A percentile compares a stretch with the other conserved stretches of the same genome.
Conservation (phyloP, 1,140 invertebrate species). For the Drosophila trapezifrons region DNA sequence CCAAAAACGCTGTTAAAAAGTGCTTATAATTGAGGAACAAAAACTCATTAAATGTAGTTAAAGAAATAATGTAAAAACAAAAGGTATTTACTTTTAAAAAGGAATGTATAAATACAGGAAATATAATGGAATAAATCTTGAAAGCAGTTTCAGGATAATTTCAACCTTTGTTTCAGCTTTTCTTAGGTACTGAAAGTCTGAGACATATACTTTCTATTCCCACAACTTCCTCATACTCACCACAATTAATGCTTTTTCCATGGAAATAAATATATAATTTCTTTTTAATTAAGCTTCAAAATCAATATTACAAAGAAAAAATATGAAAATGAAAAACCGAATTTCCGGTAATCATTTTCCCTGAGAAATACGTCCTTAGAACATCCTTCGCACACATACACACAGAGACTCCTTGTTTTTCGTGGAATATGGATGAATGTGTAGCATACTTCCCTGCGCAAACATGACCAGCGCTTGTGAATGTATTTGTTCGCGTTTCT, state of each 20-base stretch:
- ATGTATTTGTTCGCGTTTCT: conserved; percentile 13
- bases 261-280: too few relatives aligned
- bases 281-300: neutral
- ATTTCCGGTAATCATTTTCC: conserved; percentile 4
- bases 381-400: conserved; percentile 2
- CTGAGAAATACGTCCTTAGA: neutral
- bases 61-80: neutral
- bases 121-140: too few relatives aligned
- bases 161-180: too few relatives aligned
- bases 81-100: too few relatives aligned
- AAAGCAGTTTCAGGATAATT: too few relatives aligned
- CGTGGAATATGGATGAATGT: conserved; percentile 45
- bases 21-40: neutral
- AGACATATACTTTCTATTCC: too few relatives aligned
- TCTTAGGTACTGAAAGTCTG: too few relatives aligned
- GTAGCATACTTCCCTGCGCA: conserved; percentile 67
- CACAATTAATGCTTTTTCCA: too few relatives aligned
- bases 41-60: too few relatives aligned
- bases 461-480: conserved; percentile 55
- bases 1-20: neutral
- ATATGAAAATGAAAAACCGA: neutral
- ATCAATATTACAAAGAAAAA: neutral
- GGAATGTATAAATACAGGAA: too few relatives aligned
- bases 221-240: too few relatives aligned
- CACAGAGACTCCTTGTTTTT: conserved; percentile 18